Base-by-base conservation (phyloP, 2,797 vertebrate genomes). In the Protosalanx chinensis region DNA sequence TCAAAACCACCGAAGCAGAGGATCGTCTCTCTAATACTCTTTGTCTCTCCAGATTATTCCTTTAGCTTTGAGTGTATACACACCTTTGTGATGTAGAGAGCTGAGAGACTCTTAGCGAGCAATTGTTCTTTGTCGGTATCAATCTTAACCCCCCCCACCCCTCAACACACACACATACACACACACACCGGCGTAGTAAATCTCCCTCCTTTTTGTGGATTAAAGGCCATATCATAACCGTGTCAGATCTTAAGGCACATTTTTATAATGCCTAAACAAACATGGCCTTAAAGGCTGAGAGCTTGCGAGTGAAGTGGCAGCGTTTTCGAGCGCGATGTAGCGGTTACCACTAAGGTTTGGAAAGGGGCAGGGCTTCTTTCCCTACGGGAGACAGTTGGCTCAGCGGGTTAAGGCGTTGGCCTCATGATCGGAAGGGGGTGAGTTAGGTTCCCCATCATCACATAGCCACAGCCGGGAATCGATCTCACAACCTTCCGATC, bases 31-130 rank as follows among this genome's bases (percentile, higher is more conserved):
- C 88, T 91, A 91, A 90, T 90, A 86, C 88, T 88, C 89, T 90
- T 91, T 91, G 89, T 91, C 87, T 91, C 86, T 84, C 80, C 85
- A 90, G 87, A 90, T 89, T 90, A 89, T 89, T 88, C 89, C 88
- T 87, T 90, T 90, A 89, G 90, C 87, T 86, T 88, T 85, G 82
- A 89, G 87, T 88, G 84, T n/a, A n/a, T 87, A 88, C 86, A 90
- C 89, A n/a, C n/a, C 90, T 91, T 91, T 91, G 90, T 90, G 88
- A 87, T 85, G 83, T 72, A 87, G 86, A 76, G 84, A 82, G 80
- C 82, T 87, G 84, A 87, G 82, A 85, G 84, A 83, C 85, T 86
- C 86, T 84, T 82, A 87, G 79, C 82, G 84, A 82, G 85, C 88
- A 89, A 90, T 91, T 90, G 88, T 90, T 89, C 89, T 87, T 88